These are phyloP conservation scores for Elegia similella DNA, from an alignment of 2,888 invertebrate species.

Conservation along the genomic window DNA sequence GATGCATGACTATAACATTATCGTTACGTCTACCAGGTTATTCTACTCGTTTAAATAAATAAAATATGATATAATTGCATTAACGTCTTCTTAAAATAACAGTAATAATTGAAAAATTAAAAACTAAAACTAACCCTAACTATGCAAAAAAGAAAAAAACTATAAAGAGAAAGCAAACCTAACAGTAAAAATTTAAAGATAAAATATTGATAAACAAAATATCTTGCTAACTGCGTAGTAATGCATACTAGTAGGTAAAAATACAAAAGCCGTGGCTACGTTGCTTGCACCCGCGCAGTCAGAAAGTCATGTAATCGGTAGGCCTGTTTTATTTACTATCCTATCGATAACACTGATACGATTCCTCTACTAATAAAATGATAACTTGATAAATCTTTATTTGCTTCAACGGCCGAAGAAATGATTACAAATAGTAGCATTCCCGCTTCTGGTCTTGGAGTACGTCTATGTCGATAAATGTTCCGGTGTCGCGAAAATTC, in stretches of 20 bases:
- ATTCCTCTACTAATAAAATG: conserved; percentile 47
- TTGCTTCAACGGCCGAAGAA: conserved; percentile 41
- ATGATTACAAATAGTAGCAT: conserved; percentile 41
- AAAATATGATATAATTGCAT: too few species aligned
- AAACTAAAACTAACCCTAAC: too few species aligned
- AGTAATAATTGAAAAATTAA: too few species aligned
- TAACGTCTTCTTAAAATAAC: too few species aligned
- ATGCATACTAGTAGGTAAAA: neutral
- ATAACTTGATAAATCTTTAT: conserved; percentile 52
- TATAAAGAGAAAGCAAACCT: too few species aligned
- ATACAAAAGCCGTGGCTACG: neutral
- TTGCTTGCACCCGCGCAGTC: neutral
- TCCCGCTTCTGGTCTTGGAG: conserved; percentile 30
- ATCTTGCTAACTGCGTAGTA: too few species aligned
- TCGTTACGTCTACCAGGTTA: too few species aligned
- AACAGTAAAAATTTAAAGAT: too few species aligned
- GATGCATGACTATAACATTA: too few species aligned
- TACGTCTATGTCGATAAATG: conserved; percentile 46
- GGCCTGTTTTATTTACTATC: conserved; percentile 52
- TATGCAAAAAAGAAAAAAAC: too few species aligned
- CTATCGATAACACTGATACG: conserved; percentile 50
- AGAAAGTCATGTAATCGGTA: conserved; percentile 25
- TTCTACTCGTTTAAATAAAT: too few species aligned
- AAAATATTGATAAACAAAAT: too few species aligned
- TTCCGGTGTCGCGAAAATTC: conserved; percentile 26